Evolutionary conservation across 2,797 vertebrate species (phyloP).

Genomic region (Tokudaia muenninki): DNA sequence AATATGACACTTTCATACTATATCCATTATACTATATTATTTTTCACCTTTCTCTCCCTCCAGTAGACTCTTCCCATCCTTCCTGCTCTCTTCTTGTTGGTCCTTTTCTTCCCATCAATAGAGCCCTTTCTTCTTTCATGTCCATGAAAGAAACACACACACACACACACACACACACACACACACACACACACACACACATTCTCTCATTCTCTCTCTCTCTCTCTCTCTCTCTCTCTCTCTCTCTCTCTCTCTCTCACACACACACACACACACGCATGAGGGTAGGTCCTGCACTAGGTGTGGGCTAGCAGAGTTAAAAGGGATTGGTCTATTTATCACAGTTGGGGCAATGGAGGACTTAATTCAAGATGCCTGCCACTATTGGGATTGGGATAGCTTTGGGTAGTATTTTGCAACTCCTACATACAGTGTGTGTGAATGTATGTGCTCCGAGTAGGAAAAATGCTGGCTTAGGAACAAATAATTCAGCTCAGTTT

Average conservation of each 20-base stretch:
- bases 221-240: no score
- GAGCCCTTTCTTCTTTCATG: not conserved
- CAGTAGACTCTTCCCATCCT: not conserved
- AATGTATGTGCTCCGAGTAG: slow-evolving; percentile 16
- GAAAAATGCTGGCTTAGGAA: slow-evolving; percentile 59
- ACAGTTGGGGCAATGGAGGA: slow-evolving; percentile 1
- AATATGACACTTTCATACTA: not conserved
- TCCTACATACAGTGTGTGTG: not conserved
- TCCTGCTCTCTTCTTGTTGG: not conserved
- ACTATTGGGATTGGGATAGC: slow-evolving; percentile 1
- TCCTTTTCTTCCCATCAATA: not conserved
- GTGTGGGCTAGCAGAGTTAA: not conserved
- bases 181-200: not conserved
- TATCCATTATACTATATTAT: not conserved
- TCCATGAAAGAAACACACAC: not conserved
- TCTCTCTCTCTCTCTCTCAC: no score
- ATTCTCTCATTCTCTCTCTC: no score
- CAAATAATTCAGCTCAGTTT: slow-evolving; percentile 58
- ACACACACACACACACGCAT: not conserved
- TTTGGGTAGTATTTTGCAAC: slow-evolving; percentile 47
- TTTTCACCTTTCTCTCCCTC: not conserved
- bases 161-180: not conserved
- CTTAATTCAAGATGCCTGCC: slow-evolving; percentile 43
- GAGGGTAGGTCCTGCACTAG: not conserved
- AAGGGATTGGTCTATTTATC: slow-evolving; percentile 21